Base-by-base conservation (phyloP, 2,113 vertebrate genomes). In the Pelodiscus sinensis region DNA sequence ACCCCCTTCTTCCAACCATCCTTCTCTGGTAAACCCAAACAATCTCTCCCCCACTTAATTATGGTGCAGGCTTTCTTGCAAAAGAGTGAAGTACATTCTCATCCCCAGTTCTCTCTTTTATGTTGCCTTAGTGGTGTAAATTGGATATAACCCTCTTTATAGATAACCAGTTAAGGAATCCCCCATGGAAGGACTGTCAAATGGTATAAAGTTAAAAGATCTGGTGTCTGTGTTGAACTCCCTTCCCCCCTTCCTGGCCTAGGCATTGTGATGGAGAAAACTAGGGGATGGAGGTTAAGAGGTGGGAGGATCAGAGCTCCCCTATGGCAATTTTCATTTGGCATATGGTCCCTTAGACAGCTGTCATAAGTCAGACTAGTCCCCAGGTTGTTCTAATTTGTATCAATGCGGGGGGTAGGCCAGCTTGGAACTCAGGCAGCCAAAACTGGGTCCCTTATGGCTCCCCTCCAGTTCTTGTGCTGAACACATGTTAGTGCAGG, bases 341-440 rank as follows among this genome's bases (percentile, higher is more conserved):
- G 9, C 11, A 19, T 24, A 25, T 14, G 2, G 35, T 52, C 31
- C 27, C 85, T 9, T 15, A 60, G 82, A 13, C 24, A 50, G 31
- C 13, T 35, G 8, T 35, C 7, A 44, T 22, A 7, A 65, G 2
- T 15, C 12, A 71, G 27, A 44, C 0, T 1, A 75, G 0, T 8
- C 11, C 38, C 24, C 44, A 50, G 35, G 38, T 50, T 77, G 24
- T 38, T 77, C 44, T 27, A 50, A 50, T 22, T 25, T 75, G 21
- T 75, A 75, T 78, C 51, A 80, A 79, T 8, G 2, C 2, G 6
- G 25, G 44, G 0, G 0, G 6, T 4, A 8, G 52, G 8, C 10
- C 27, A 2, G 1, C 71, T 19, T 85, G 54, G 13, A 13, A 85
- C 27, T 6, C 1, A 85, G 56, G 3, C 6, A 18, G 1, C 11